Evolutionary conservation across 1,140 invertebrate genomes (phyloP), one percentile per base, ranked within the genome.

Genomic region (Phymastichus coffea): DNA sequence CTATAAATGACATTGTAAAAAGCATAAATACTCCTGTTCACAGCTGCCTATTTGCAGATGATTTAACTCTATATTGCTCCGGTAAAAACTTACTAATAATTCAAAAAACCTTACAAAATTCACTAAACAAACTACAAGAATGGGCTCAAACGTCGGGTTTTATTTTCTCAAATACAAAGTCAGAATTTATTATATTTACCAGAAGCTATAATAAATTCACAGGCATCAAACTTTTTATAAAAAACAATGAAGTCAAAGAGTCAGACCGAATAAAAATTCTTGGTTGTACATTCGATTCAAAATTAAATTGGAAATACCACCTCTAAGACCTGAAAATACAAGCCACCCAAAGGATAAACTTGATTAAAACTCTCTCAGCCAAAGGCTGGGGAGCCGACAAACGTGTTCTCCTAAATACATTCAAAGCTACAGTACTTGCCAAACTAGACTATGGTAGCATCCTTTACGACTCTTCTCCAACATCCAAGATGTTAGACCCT

Each of bases 101-200:
- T 23, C 28, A 59, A 54, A 19, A 59, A 22, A 37, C 30, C 14
- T 20, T 55, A 14, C 44, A 61, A 55, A 28, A 47, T 14, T 20
- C 51, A 14, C 15, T 56, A 12, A 26, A 60, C 20, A 25, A 35
- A 14, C 25, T 63, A 2, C 14, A 51, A 35, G 1, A 54, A 30
- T 56, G 44, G 44, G 19, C 57, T 15, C 10, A 35, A n/a, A 15
- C 19, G 38, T 41, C 65, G 1, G 62, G 62, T 17, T 59, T 62
- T n/a, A 63, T 62, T 56, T 66, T 64, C 17, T 66, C 65, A 17
- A 14, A 1, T 19, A 51, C 35, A 41, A 64, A 66, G 60, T 40
- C 59, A 0, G 2, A 58, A 19, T 64, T 26, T 20, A 64, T 63
- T 2, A 15, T 60, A 0, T 66, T 66, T 26, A 38, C 59, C 35